Conservation (phyloP, 2,797 vertebrate genomes). For the Harpagifer antarcticus region DNA sequence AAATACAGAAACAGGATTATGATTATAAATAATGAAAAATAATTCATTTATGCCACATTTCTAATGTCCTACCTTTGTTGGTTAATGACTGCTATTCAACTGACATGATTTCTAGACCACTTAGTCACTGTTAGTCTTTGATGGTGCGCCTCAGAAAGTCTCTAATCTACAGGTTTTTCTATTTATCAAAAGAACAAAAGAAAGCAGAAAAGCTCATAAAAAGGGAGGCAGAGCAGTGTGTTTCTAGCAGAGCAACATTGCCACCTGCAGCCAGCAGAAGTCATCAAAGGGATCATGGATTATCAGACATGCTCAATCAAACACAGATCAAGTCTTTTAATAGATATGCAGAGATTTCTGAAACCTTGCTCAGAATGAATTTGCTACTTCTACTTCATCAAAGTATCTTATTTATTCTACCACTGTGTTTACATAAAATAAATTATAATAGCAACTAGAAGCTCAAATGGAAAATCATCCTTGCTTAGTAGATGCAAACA, state of each 20-base stretch:
- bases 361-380: background rate
- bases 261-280: constrained; percentile 61
- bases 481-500: background rate
- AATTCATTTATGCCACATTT: background rate
- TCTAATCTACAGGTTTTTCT: constrained; percentile 26
- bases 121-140: constrained; percentile 32
- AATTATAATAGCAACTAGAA: background rate
- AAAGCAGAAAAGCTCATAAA: background rate
- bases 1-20: background rate
- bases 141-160: constrained; percentile 21
- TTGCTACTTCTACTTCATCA: no score
- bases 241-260: constrained; percentile 60
- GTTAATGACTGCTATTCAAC: background rate
- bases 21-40: constrained; percentile 5
- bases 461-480: no score
- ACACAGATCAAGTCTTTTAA: background rate
- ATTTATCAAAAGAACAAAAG: constrained; percentile 60
- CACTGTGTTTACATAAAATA: no score
- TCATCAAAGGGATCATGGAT: background rate
- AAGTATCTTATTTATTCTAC: background rate
- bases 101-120: background rate
- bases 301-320: constrained; percentile 15
- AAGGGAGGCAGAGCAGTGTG: rapidly evolving
- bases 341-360: background rate
- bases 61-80: background rate